These are phyloP conservation scores for Drosophila nigrodunni DNA, from an alignment of 1,140 invertebrate genomes.

Conservation along the genomic window DNA sequence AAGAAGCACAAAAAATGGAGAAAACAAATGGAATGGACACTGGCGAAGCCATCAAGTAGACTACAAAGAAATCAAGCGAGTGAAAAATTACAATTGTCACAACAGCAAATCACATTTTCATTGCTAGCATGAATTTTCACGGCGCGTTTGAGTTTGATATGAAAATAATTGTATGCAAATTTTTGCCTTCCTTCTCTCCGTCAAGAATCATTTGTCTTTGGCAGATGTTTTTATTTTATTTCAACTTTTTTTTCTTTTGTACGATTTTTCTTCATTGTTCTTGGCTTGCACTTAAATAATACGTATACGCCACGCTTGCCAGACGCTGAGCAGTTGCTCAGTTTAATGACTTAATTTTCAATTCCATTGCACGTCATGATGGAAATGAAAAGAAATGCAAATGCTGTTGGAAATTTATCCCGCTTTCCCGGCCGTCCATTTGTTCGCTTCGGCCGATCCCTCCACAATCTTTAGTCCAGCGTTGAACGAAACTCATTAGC, in stretches of 20 bases:
- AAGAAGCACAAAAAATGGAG: no score
- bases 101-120: slow-evolving; percentile 80
- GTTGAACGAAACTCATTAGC: slow-evolving; percentile 64
- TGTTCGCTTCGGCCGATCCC: background rate
- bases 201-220: slow-evolving; percentile 39
- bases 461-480: background rate
- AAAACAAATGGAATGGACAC: slow-evolving; percentile 11
- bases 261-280: slow-evolving; percentile 23
- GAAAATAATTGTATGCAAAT: slow-evolving; percentile 81
- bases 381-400: slow-evolving; percentile 69
- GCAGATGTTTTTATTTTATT: slow-evolving; percentile 39
- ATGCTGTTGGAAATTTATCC: slow-evolving; percentile 54
- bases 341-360: slow-evolving; percentile 82
- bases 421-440: background rate
- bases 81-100: slow-evolving; percentile 83
- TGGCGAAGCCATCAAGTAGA: slow-evolving; percentile 1
- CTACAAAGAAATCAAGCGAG: slow-evolving; percentile 67
- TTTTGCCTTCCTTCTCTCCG: slow-evolving; percentile 18
- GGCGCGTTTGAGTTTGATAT: slow-evolving; percentile 73
- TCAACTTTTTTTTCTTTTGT: background rate
- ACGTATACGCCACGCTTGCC: slow-evolving; percentile 59
- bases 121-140: slow-evolving; percentile 70
- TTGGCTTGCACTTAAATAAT: slow-evolving; percentile 39
- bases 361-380: slow-evolving; percentile 66
- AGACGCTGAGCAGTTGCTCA: slow-evolving; percentile 34